Evolutionary conservation across 2,888 invertebrate species (phyloP).

Genomic region (Apamea monoglypha): DNA sequence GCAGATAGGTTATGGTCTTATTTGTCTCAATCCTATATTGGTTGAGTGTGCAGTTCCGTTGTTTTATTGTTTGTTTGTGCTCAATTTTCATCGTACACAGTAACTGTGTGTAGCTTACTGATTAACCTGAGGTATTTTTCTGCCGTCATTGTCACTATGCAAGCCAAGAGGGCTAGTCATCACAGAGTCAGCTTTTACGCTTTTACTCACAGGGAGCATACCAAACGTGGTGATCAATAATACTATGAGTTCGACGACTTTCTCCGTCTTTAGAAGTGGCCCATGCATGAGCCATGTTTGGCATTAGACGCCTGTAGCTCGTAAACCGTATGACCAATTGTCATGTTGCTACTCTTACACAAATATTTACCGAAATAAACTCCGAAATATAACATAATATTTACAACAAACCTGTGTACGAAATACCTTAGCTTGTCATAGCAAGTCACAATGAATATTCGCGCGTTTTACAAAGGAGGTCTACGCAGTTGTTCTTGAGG

Average conservation of each 20-base stretch:
- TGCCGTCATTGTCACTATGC: not conserved
- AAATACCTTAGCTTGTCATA: conserved; percentile 33
- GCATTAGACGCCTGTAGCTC: conserved; percentile 13
- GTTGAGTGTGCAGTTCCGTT: conserved; percentile 6
- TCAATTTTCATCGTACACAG: not conserved
- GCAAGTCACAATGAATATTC: conserved; percentile 47
- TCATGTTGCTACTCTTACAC: not conserved
- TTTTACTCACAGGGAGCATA: not conserved
- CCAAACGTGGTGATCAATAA: conserved; percentile 28
- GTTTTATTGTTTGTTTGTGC: conserved; percentile 19
- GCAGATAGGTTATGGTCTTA: conserved; percentile 11
- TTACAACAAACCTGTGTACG: conserved; percentile 23
- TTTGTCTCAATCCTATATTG: conserved; percentile 21
- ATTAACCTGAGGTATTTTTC: not conserved
- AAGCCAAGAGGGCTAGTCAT: not conserved
- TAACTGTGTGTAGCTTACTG: not conserved
- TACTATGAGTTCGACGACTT: conserved; percentile 25
- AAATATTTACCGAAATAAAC: conserved; percentile 44
- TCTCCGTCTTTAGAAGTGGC: conserved; percentile 18
- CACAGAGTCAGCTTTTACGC: not conserved
- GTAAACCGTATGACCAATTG: conserved; percentile 24
- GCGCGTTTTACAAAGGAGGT: conserved; percentile 46
- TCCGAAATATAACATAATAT: conserved; percentile 25
- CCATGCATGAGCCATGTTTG: conserved; percentile 11
- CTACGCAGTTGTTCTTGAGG: conserved; percentile 58